phyloP scores from a whole-genome alignment of 37 sponge, comb jelly and placozoan species.

The Agelas oroides region DNA sequence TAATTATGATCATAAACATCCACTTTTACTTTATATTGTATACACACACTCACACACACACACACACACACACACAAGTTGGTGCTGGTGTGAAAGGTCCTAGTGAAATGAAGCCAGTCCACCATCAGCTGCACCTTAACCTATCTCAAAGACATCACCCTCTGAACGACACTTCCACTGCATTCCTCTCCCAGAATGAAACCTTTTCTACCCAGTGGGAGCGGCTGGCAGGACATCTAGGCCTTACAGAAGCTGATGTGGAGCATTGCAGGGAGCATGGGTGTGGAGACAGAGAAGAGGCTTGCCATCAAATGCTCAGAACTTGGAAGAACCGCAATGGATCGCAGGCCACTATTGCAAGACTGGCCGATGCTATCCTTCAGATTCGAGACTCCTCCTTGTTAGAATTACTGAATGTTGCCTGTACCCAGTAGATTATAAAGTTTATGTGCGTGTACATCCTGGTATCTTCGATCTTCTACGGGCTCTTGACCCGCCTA shows the following conservation, averaged over 20 bases:
- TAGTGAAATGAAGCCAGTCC: neutral
- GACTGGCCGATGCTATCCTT: constrained; percentile 31
- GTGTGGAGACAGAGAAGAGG: constrained; percentile 22
- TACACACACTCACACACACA: neutral
- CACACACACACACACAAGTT: neutral
- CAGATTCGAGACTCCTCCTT: constrained; percentile 1
- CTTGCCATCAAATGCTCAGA: constrained; percentile 41
- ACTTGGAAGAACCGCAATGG: neutral
- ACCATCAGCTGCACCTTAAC: neutral
- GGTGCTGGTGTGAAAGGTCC: constrained; percentile 5
- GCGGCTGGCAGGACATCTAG: neutral
- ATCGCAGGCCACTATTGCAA: neutral
- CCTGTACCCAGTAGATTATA: neutral
- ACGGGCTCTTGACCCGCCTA: no score
- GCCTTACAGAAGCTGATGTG: constrained; percentile 27
- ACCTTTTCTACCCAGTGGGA: constrained; percentile 39
- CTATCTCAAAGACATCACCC: neutral
- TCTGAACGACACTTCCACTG: neutral
- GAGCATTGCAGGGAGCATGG: constrained; percentile 23
- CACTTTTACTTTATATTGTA: neutral
- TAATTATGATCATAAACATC: no score
- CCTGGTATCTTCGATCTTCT: no score
- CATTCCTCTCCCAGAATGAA: constrained; percentile 21
- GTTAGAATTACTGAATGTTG: constrained; percentile 15
- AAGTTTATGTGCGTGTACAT: no score